Conservation (phyloP, 2,797 vertebrate species). For the Myotis vivesi region DNA sequence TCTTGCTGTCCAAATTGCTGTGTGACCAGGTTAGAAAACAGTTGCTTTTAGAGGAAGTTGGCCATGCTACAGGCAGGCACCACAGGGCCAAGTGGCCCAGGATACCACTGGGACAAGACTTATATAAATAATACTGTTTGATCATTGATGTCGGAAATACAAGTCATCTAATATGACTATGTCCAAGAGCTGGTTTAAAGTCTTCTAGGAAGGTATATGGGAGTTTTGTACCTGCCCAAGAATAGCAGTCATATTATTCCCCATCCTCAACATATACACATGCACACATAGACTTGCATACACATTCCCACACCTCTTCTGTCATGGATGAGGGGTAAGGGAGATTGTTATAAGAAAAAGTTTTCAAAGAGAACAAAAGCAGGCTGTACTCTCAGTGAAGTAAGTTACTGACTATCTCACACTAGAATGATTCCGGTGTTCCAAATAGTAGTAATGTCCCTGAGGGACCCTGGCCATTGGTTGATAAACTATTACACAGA, state of each 20-base stretch:
- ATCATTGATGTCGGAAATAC: background rate
- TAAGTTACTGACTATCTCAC: background rate
- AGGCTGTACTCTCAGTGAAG: background rate
- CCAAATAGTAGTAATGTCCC: background rate
- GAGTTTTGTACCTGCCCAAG: background rate
- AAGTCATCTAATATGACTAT: constrained; percentile 21
- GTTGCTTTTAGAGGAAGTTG: constrained; percentile 66
- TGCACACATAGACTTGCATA: background rate
- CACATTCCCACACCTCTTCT: background rate
- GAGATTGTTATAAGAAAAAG: background rate
- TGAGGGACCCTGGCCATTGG: background rate
- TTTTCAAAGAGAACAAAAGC: background rate
- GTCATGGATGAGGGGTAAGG: background rate
- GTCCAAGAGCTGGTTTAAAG: constrained; percentile 23
- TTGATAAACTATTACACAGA: constrained; percentile 40
- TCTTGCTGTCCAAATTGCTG: constrained; percentile 60
- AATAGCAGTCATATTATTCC: constrained; percentile 34
- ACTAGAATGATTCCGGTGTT: background rate
- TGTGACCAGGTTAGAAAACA: constrained; percentile 70
- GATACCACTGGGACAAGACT: background rate
- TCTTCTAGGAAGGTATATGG: background rate
- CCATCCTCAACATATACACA: background rate
- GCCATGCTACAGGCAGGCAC: constrained; percentile 35
- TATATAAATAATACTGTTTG: constrained; percentile 42
- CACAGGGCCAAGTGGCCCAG: constrained; percentile 20